Percentiles rank a stretch among this genome's conserved stretches.
Evolutionary conservation across 2,797 vertebrate genomes (phyloP).

Genomic region (Gymnothorax reevesii): DNA sequence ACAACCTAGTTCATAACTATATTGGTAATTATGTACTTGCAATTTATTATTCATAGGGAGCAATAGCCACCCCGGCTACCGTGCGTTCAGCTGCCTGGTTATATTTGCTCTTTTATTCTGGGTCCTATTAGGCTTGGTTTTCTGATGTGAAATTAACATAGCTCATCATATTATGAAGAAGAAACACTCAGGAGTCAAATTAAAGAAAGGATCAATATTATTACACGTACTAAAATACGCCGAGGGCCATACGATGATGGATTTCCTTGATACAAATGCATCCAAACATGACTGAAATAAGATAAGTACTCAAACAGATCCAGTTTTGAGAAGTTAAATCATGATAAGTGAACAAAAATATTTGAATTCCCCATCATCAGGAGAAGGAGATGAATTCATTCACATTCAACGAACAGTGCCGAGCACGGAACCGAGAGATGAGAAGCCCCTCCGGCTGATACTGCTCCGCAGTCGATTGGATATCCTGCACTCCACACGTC

Average conservation of each 20-base stretch:
- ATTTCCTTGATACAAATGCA: not conserved
- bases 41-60: not conserved
- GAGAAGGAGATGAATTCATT: not conserved
- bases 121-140: not conserved
- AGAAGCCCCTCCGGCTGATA: not conserved
- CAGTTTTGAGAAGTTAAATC: not conserved
- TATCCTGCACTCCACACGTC: slow-evolving; percentile 18
- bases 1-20: not conserved
- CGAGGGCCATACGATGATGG: too few species aligned
- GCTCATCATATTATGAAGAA: not conserved
- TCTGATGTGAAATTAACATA: not conserved
- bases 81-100: not conserved
- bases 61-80: not conserved
- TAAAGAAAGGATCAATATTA: not conserved
- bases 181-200: not conserved
- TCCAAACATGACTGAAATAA: not conserved
- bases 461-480: slow-evolving; percentile 48
- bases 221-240: not conserved
- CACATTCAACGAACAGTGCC: not conserved
- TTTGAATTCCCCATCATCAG: not conserved
- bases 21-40: not conserved
- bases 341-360: not conserved
- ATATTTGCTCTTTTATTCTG: not conserved
- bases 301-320: not conserved
- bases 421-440: not conserved